phyloP scores from a whole-genome alignment of 2,113 vertebrate species.

The Noctilio leporinus region DNA sequence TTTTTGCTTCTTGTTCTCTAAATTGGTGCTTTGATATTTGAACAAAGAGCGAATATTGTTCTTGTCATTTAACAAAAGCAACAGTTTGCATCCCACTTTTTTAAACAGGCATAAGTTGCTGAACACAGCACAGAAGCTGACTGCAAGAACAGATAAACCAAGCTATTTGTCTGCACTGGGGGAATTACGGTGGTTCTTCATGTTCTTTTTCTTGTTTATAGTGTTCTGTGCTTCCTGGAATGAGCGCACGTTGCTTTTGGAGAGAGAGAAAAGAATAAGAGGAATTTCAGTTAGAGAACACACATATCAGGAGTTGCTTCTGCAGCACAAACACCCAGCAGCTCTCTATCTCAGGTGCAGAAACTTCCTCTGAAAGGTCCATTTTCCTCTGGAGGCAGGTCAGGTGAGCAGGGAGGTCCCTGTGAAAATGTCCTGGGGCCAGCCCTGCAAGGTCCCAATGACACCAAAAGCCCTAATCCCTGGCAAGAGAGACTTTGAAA shows the following conservation, averaged over 20 bases:
- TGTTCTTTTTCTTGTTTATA: not conserved
- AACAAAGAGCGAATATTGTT: not conserved
- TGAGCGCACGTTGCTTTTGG: not conserved
- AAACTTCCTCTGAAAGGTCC: not conserved
- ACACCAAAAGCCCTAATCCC: not conserved
- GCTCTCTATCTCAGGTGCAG: not conserved
- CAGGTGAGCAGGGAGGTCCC: not conserved
- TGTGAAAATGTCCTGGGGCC: not conserved
- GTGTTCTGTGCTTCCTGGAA: not conserved
- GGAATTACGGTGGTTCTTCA: not conserved
- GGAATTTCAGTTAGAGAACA: not conserved
- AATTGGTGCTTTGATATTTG: not conserved
- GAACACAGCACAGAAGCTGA: not conserved
- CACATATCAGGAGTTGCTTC: not conserved
- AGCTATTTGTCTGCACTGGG: not conserved
- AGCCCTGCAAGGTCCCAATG: not conserved
- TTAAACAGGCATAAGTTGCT: not conserved
- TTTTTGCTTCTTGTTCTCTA: not conserved
- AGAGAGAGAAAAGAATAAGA: not conserved
- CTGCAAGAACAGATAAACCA: not conserved
- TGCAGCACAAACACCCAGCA: not conserved
- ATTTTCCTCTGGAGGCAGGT: no score
- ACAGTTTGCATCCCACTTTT: not conserved
- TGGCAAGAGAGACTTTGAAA: no score
- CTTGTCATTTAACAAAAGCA: not conserved